Evolutionary conservation across 1,140 invertebrate species (phyloP), one percentile per base, ranked within the genome.

Genomic region (Carposina sasakii): DNA sequence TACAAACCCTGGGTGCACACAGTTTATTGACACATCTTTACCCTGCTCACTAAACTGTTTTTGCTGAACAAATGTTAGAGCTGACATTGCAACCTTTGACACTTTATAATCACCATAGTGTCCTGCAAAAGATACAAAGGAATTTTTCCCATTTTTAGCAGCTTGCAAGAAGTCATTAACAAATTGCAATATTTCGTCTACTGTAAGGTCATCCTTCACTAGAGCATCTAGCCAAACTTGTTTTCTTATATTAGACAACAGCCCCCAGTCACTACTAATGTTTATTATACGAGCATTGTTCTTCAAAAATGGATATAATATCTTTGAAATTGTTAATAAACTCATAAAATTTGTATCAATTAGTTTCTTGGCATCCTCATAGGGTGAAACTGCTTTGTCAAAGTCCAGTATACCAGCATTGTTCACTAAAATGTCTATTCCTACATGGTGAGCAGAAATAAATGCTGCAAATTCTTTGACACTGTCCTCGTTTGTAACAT

Each of bases 351-450:
- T 95, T 4, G 90, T 89, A 52, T 82, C 79, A 1, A 92, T 74
- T 1, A 93, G 92, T 51, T 89, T 87, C 63, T 91, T 89, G 3
- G 92, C 91, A 83, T 94, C 92, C 55, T 89, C 86, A 34, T 76
- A 71, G 55, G 92, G 89, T 22, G 92, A 89, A 57, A 90, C 89
- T 5, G 87, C 87, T 15, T 91, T 88, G 60, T 82, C 81, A 48
- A 78, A 77, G 76, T 90, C 94, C 19, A 92, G 89, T 56, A 95
- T 93, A 1, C 90, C 94, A 55, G 94, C 94, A 87, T 96, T 96
- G 76, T 96, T 96, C 33, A 96, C 89, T 2, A 96, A 78, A 37
- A 96, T 72, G 86, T 96, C 94, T 17, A 96, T 76, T 12, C 93
- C 92, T 15, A 88, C 88, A 82, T 96, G 88, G 20, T 87, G 88